A percentile compares a stretch with the other conserved stretches of the same genome.
Evolutionary conservation across 1,140 invertebrate genomes (phyloP).

Genomic region (Sycophila sp.): DNA sequence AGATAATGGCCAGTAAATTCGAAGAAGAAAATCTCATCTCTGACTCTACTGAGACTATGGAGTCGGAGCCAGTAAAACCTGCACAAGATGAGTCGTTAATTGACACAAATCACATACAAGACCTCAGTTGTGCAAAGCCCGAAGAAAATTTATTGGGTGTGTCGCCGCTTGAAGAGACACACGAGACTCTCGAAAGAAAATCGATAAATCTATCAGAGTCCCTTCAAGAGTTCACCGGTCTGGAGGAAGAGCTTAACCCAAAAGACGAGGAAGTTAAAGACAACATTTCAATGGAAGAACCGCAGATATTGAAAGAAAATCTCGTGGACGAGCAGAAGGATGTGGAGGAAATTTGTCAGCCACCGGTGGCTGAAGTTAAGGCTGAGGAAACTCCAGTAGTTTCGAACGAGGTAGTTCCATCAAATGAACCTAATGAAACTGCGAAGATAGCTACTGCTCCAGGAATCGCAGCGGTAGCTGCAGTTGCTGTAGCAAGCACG

Average conservation of each 20-base stretch:
- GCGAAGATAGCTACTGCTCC: not conserved
- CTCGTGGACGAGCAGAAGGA: slow-evolving; percentile 41
- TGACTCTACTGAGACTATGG: not conserved
- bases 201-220: slow-evolving; percentile 49
- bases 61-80: not conserved
- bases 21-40: slow-evolving; percentile 29
- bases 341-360: slow-evolving; percentile 26
- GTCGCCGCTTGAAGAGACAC: not conserved
- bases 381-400: not conserved
- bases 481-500: slow-evolving; percentile 40
- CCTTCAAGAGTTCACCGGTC: slow-evolving; percentile 54
- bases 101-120: not conserved
- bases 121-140: not conserved
- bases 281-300: slow-evolving; percentile 33
- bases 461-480: slow-evolving; percentile 48
- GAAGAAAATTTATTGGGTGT: not conserved
- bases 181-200: not conserved
- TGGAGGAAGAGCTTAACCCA: slow-evolving; percentile 47
- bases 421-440: slow-evolving; percentile 12
- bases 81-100: not conserved
- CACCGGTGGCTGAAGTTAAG: not conserved
- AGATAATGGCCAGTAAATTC: slow-evolving; percentile 30
- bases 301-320: slow-evolving; percentile 37
- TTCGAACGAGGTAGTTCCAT: slow-evolving; percentile 10
- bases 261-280: slow-evolving; percentile 10